These are phyloP conservation scores for Pluvialis apricaria DNA, from an alignment of 2,113 vertebrate species.

Conservation along the genomic window DNA sequence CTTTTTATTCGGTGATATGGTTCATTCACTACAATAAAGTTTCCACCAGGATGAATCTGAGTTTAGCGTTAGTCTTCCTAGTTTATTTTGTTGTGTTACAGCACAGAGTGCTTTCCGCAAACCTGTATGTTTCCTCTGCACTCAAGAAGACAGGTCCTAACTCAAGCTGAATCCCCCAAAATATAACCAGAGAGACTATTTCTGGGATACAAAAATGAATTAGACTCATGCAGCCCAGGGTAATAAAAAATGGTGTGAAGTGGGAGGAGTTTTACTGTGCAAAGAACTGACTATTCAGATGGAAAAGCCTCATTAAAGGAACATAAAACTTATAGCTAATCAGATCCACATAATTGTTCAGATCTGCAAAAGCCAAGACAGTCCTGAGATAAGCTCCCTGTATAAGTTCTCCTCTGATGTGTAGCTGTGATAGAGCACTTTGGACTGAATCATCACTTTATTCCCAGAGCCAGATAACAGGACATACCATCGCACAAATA, in stretches of 20 bases:
- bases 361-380: not conserved
- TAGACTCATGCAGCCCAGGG: not conserved
- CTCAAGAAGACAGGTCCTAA: not conserved
- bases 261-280: not conserved
- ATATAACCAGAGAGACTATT: not conserved
- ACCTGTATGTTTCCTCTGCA: not conserved
- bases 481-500: not conserved
- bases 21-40: not conserved
- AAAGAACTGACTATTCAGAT: not conserved
- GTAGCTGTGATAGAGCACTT: not conserved
- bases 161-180: not conserved
- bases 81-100: not conserved
- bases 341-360: not conserved
- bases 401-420: not conserved
- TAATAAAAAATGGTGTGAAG: not conserved
- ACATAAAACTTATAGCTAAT: not conserved
- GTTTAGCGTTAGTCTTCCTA: not conserved
- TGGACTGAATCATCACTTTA: not conserved
- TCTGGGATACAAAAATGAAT: not conserved
- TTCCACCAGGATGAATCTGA: not conserved
- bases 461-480: not conserved
- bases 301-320: not conserved
- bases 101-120: not conserved
- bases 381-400: not conserved
- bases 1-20: not conserved